phyloP scores from a whole-genome alignment of 2,113 vertebrate genomes.

The Uria lomvia region DNA sequence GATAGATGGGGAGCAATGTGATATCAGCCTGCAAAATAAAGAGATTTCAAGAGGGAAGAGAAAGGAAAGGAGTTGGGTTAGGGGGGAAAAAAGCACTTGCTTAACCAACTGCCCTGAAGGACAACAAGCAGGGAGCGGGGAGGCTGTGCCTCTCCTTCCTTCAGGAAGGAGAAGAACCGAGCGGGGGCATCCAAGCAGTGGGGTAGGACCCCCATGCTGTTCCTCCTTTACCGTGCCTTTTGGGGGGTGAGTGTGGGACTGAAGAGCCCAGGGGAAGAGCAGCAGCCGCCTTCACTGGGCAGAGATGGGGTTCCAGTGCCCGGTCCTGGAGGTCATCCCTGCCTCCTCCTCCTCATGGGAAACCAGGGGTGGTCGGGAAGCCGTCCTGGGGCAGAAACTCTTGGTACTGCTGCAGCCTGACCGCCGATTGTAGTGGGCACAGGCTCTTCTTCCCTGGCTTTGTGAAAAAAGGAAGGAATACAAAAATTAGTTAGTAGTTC shows the following conservation, averaged over 20 bases:
- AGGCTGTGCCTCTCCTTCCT: background rate
- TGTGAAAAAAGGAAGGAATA: background rate
- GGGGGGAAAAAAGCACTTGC: background rate
- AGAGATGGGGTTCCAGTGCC: background rate
- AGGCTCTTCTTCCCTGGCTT: background rate
- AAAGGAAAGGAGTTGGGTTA: background rate
- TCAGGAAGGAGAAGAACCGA: background rate
- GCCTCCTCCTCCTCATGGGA: too few species aligned
- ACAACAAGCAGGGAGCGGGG: fast-evolving
- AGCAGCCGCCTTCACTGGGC: background rate
- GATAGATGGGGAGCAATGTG: background rate
- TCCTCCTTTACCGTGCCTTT: fast-evolving
- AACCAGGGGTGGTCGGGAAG: background rate
- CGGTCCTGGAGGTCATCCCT: background rate
- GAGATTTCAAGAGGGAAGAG: background rate
- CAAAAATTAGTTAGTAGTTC: background rate
- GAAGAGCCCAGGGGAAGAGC: background rate
- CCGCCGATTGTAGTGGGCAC: background rate
- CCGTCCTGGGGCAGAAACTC: background rate
- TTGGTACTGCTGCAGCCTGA: background rate
- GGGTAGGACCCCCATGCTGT: background rate
- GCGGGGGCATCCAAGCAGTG: background rate
- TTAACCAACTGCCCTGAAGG: background rate
- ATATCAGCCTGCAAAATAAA: background rate
- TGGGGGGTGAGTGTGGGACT: fast-evolving